Conservation (phyloP, 2,888 invertebrate species). For the Scrobipalpa costella region DNA sequence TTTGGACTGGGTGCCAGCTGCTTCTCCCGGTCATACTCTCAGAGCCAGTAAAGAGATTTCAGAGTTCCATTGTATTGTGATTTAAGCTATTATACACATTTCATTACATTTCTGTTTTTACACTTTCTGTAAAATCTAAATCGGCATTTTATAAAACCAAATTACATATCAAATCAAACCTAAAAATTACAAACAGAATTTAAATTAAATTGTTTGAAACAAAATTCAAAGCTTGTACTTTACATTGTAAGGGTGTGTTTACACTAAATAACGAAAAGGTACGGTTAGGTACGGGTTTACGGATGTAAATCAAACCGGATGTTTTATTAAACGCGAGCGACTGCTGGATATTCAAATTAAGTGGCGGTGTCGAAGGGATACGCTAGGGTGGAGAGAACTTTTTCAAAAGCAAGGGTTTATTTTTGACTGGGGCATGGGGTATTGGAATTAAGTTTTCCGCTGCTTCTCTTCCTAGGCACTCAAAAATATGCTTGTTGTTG, state of each 20-base stretch:
- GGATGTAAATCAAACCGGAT: slow-evolving; percentile 78
- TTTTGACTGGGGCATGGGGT: too few species aligned
- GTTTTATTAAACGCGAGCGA: slow-evolving; percentile 78
- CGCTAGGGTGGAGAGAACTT: slow-evolving; percentile 44
- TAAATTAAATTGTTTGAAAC: slow-evolving; percentile 52
- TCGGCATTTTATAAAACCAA: too few species aligned
- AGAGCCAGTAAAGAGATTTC: too few species aligned
- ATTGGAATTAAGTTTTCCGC: too few species aligned
- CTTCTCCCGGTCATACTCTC: too few species aligned
- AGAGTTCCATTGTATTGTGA: too few species aligned
- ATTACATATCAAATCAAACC: slow-evolving; percentile 31
- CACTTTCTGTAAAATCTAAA: neutral
- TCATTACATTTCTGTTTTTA: too few species aligned
- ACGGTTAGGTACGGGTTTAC: slow-evolving; percentile 73
- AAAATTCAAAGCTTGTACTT: slow-evolving; percentile 43
- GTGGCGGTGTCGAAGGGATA: slow-evolving; percentile 63
- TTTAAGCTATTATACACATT: too few species aligned
- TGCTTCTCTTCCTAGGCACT: too few species aligned
- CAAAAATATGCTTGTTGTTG: too few species aligned
- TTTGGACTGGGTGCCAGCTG: too few species aligned
- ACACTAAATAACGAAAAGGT: slow-evolving; percentile 58
- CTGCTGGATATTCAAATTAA: slow-evolving; percentile 79
- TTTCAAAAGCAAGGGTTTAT: too few species aligned
- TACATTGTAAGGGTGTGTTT: slow-evolving; percentile 67
- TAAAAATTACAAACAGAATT: slow-evolving; percentile 54